Evolutionary conservation across 2,888 invertebrate species (phyloP).

Genomic region (Anthoptus insignis): DNA sequence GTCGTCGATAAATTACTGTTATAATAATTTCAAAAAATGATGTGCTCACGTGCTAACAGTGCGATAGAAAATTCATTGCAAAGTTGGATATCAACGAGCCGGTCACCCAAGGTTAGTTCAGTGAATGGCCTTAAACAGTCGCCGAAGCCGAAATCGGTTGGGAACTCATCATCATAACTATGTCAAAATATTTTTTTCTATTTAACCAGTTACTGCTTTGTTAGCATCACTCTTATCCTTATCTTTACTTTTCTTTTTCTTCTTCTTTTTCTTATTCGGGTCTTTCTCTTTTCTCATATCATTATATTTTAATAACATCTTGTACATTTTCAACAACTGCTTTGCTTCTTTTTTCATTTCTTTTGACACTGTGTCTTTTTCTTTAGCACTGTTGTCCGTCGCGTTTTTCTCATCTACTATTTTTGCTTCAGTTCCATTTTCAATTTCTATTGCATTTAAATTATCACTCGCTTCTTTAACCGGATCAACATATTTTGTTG

Average conservation of each 20-base stretch:
- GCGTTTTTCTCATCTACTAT: neutral
- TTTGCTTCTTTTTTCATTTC: conserved; percentile 79
- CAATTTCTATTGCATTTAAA: conserved; percentile 41
- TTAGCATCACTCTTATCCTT: conserved; percentile 34
- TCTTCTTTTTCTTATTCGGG: conserved; percentile 69
- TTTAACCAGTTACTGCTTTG: neutral
- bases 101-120: too few relatives aligned
- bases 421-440: neutral
- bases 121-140: too few relatives aligned
- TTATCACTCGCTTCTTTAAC: conserved; percentile 53
- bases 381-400: neutral
- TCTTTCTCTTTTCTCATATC: conserved; percentile 66
- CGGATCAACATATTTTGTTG: conserved; percentile 72
- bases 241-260: conserved; percentile 61
- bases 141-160: too few relatives aligned
- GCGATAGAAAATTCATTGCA: too few relatives aligned
- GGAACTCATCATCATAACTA: too few relatives aligned
- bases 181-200: neutral
- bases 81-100: too few relatives aligned
- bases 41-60: too few relatives aligned
- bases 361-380: conserved; percentile 44
- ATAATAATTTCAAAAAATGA: too few relatives aligned
- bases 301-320: conserved; percentile 74
- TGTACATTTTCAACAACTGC: conserved; percentile 80
- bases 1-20: too few relatives aligned